Evolutionary conservation across 1,140 invertebrate species (phyloP).

Genomic region (Andrena cerasifolii): DNA sequence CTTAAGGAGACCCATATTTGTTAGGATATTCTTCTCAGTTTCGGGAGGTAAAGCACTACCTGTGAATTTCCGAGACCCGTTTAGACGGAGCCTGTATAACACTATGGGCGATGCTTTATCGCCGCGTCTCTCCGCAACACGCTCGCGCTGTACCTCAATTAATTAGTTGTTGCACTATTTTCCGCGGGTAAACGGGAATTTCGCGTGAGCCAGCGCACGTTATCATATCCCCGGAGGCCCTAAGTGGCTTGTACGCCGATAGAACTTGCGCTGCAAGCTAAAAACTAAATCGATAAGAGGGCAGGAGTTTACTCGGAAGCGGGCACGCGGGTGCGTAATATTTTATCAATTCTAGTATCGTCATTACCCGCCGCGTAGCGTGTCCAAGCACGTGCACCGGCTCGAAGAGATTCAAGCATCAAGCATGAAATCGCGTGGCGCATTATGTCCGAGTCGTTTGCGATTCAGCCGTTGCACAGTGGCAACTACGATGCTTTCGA

Average conservation of each 20-base stretch:
- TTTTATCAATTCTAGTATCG: neutral
- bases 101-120: neutral
- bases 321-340: no score
- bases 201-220: constrained; percentile 7
- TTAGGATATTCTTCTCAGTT: no score
- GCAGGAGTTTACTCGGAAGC: neutral
- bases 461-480: constrained; percentile 6
- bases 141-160: constrained; percentile 13
- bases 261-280: neutral
- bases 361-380: neutral
- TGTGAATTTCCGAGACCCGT: no score
- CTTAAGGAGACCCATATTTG: no score
- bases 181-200: constrained; percentile 2
- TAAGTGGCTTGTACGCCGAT: neutral
- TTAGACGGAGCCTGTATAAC: constrained; percentile 4
- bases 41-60: no score
- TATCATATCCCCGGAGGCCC: neutral
- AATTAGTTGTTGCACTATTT: constrained; percentile 12
- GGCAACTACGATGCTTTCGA: neutral
- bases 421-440: neutral
- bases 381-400: no score
- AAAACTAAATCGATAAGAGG: neutral
- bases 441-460: constrained; percentile 1
- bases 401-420: no score
- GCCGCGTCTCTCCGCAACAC: neutral